A percentile compares a stretch with the other conserved stretches of the same genome.
These are phyloP conservation scores for Grus americana DNA, from an alignment of 2,113 vertebrate species.

Conservation along the genomic window DNA sequence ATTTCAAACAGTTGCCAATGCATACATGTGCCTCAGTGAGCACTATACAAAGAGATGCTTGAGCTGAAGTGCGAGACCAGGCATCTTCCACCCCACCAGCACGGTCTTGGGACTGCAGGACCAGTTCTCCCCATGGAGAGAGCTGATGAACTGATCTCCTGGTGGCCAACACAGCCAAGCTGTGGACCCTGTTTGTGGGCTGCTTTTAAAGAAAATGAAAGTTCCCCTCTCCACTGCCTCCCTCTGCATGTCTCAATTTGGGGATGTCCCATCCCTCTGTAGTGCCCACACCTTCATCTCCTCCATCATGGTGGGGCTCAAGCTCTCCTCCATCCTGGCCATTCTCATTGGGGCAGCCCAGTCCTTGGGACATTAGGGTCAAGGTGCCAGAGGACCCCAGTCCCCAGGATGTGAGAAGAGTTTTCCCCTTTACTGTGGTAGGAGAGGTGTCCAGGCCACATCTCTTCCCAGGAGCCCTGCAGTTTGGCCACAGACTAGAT, in stretches of 20 bases:
- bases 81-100: neutral
- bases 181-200: neutral
- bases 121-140: neutral
- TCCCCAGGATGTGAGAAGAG: fast-evolving
- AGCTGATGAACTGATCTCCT: neutral
- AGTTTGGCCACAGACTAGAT: neutral
- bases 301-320: neutral
- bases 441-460: neutral
- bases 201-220: neutral
- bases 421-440: neutral
- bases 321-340: neutral
- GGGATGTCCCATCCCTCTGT: neutral
- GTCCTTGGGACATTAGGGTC: neutral
- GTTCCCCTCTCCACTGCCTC: neutral
- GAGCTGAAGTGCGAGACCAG: neutral
- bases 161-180: neutral
- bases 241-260: no score
- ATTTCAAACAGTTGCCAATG: neutral
- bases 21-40: neutral
- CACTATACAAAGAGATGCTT: neutral
- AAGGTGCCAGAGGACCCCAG: neutral
- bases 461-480: neutral
- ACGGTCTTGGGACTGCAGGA: neutral
- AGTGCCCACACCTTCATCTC: neutral
- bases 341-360: neutral